Percentiles rank a stretch among this genome's conserved stretches.
Conservation (phyloP, 1,140 invertebrate genomes). For the Trichonephila clavipes region DNA sequence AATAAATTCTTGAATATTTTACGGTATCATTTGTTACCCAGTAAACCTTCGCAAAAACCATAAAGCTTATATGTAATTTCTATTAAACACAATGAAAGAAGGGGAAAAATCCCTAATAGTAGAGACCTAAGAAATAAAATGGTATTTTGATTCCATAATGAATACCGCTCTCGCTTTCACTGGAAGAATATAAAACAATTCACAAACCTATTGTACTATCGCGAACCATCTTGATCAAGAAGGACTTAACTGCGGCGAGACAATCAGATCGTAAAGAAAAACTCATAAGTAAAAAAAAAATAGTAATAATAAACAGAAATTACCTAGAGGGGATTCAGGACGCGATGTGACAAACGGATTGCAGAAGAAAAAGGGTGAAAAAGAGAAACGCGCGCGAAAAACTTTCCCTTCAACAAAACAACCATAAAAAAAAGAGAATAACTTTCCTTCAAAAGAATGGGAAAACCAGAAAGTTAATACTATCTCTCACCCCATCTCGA, state of each 20-base stretch:
- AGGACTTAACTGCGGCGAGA: background rate
- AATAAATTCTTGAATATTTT: no score
- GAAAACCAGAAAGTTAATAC: slow-evolving; percentile 19
- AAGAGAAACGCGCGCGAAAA: slow-evolving; percentile 34
- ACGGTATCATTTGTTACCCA: no score
- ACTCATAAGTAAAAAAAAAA: background rate
- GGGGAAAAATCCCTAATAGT: background rate
- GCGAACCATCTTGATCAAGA: background rate
- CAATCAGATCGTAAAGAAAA: background rate
- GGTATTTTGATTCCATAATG: background rate
- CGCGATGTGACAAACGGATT: background rate
- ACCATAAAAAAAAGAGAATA: slow-evolving; percentile 7
- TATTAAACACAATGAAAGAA: background rate
- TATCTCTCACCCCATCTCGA: slow-evolving; percentile 59
- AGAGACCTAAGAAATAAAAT: background rate
- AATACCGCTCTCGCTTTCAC: background rate
- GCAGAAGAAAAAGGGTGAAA: background rate
- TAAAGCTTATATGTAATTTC: no score
- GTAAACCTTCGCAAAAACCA: no score
- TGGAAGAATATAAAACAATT: background rate
- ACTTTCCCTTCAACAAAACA: slow-evolving; percentile 10
- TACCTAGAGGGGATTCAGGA: background rate
- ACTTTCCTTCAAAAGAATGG: slow-evolving; percentile 44
- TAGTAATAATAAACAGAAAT: background rate
- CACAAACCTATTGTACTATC: background rate